These are phyloP conservation scores for Alaudala cheleensis DNA, from an alignment of 2,113 vertebrate species.

Conservation along the genomic window DNA sequence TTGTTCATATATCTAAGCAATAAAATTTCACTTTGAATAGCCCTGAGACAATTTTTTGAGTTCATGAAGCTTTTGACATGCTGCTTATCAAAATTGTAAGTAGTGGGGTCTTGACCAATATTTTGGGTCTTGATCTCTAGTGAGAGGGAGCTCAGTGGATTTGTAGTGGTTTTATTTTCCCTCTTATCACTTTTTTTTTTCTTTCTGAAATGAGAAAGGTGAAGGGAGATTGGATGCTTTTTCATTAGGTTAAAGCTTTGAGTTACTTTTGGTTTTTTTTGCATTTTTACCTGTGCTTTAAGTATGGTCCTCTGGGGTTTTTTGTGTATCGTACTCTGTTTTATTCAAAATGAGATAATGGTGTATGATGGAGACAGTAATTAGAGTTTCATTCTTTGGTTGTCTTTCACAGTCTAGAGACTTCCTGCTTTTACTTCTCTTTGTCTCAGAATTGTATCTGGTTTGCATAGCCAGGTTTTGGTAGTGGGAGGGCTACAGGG, in stretches of 20 bases:
- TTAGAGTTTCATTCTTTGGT: neutral
- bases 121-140: neutral
- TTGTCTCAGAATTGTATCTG: neutral
- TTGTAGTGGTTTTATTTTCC: neutral
- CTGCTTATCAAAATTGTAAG: neutral
- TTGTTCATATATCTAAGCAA: neutral
- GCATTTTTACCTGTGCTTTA: neutral
- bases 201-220: neutral
- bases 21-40: neutral
- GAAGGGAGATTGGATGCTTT: neutral
- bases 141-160: neutral
- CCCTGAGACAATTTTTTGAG: neutral
- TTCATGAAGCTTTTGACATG: neutral
- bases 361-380: neutral
- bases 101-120: neutral
- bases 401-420: neutral
- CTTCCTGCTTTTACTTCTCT: neutral
- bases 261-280: neutral
- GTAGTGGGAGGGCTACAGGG: accelerated
- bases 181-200: neutral
- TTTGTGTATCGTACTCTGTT: neutral
- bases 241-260: neutral
- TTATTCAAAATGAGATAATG: neutral
- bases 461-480: neutral
- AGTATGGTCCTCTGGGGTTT: neutral